Base-by-base conservation (phyloP, 2,113 vertebrate genomes). In the Entomyzon cyanotis region DNA sequence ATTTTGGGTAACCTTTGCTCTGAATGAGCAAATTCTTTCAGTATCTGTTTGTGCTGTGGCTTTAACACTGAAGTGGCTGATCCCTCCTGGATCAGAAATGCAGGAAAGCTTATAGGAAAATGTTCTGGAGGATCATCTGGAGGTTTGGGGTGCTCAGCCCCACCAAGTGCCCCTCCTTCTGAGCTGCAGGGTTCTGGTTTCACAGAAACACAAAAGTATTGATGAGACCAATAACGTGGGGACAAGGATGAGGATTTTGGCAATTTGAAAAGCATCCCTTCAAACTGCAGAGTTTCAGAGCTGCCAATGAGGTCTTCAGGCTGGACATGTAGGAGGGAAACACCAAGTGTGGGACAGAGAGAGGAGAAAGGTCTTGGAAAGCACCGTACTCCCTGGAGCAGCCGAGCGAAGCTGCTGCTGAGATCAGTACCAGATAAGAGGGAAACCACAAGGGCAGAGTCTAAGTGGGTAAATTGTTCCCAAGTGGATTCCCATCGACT, bases 381-480 rank as follows among this genome's bases (percentile, higher is more conserved):
- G 39, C 28, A 10, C n/a, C 52, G 25, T 28, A 56, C 18, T 37
- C 33, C 67, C 44, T 0, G 0, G 41, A 46, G 52, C 10, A 1
- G 37, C 35, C 2, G 31, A 69, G 83, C 60, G 89, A 92, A 96
- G 46, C 90, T 73, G 86, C 73, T 83, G 60, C 78, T 76, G 64
- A 87, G 84, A 95, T 94, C 33, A 11, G 42, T 17, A 82, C 44
- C 76, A 84, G 94, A 89, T 91, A 95, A 85, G 87, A 93, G 56
- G 22, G 33, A 94, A 94, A 97, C 58, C 93, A 59, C 64, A 90
- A 79, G 80, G 68, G 50, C 81, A 67, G 81, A 70, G 85, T 37
- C 67, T 87, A 80, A 96, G 77, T 77, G 89, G 89, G 70, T 75
- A 39, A 95, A 95, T 85, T 82, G 95, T n/a, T 83, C 95, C 96